Percentiles rank a stretch among this genome's conserved stretches.
phyloP scores from a whole-genome alignment of 2,888 invertebrate species.

The Alviniconcha strummeri region DNA sequence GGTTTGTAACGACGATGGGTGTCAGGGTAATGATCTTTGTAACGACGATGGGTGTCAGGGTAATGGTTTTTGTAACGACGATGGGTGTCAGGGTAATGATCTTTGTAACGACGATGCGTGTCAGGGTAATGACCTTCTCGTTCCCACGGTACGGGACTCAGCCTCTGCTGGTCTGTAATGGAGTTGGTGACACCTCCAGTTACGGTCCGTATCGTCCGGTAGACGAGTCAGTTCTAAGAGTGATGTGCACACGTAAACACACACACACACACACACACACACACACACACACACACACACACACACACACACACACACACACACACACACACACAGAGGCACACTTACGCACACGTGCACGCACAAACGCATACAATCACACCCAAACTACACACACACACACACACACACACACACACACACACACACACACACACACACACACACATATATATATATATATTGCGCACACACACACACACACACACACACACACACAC shows the following conservation, averaged over 20 bases:
- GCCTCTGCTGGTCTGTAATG: too few species aligned
- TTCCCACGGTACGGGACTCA: too few species aligned
- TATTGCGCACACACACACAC: not conserved
- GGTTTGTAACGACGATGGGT: too few species aligned
- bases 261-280: not conserved
- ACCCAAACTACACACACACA: too few species aligned
- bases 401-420: not conserved
- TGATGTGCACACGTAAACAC: not conserved
- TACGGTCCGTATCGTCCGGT: not conserved
- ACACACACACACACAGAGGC: not conserved
- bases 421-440: slow-evolving; percentile 6
- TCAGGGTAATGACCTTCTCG: too few species aligned
- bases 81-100: too few species aligned
- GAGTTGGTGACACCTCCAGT: too few species aligned
- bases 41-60: too few species aligned
- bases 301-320: too few species aligned
- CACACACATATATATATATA: not conserved
- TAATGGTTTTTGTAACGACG: too few species aligned
- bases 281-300: not conserved
- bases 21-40: too few species aligned
- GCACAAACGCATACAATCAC: not conserved
- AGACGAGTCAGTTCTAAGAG: not conserved
- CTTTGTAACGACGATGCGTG: too few species aligned
- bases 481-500: not conserved
- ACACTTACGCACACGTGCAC: not conserved